Conservation (phyloP, 2,797 vertebrate species). For the Acomys russatus region DNA sequence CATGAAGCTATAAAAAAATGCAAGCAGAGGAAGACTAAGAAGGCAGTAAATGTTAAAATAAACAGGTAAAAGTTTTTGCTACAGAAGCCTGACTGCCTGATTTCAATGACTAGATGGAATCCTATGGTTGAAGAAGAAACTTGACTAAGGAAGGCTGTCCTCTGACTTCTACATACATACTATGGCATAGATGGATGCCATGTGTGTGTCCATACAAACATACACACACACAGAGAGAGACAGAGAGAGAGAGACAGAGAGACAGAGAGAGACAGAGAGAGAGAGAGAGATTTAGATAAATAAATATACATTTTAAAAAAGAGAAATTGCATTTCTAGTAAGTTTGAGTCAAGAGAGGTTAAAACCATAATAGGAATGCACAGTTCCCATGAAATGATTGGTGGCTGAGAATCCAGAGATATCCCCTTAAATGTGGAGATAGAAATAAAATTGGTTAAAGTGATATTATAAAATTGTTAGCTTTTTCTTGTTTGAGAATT, state of each 20-base stretch:
- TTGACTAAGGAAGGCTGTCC: not conserved
- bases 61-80: not conserved
- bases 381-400: not conserved
- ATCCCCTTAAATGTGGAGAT: not conserved
- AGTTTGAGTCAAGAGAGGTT: not conserved
- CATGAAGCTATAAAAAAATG: constrained; percentile 22
- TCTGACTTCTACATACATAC: not conserved
- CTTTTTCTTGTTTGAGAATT: too few species aligned
- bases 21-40: not conserved
- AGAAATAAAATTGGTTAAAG: not conserved
- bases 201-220: fast-evolving
- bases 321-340: not conserved
- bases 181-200: not conserved
- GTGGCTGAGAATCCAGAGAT: not conserved
- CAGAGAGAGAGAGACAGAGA: too few species aligned
- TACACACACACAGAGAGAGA: not conserved
- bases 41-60: not conserved
- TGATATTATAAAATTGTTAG: not conserved
- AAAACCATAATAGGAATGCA: not conserved
- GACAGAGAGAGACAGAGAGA: too few species aligned
- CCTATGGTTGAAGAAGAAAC: not conserved
- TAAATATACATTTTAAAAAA: not conserved
- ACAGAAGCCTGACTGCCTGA: not conserved
- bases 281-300: not conserved
- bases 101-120: not conserved